These are phyloP conservation scores for Acrocyrtus sp. DNA, from an alignment of 2,888 invertebrate genomes.

Conservation along the genomic window DNA sequence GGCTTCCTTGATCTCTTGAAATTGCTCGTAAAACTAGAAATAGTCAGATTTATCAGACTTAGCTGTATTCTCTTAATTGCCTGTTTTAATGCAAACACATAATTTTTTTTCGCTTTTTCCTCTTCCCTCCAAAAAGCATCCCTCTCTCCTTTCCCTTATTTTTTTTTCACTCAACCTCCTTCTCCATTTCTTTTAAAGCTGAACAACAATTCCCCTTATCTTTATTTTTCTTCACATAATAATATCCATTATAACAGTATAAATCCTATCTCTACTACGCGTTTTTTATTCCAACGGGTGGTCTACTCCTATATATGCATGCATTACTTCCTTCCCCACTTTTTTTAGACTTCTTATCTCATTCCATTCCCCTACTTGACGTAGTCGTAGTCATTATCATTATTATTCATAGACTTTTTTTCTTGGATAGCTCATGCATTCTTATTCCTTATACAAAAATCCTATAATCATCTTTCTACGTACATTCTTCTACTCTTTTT, in stretches of 20 bases:
- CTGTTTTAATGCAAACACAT: constrained; percentile 1
- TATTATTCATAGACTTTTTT: constrained; percentile 49
- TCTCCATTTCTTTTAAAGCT: no score
- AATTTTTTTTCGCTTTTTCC: not conserved
- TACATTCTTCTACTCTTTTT: constrained; percentile 2
- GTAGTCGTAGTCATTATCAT: constrained; percentile 44
- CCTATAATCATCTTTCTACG: constrained; percentile 1
- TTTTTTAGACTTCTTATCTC: constrained; percentile 7
- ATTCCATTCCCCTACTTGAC: not conserved
- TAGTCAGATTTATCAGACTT: no score
- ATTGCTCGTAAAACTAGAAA: constrained; percentile 92
- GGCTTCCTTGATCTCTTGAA: constrained; percentile 97
- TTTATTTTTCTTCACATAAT: no score
- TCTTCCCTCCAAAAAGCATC: not conserved
- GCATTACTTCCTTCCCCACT: no score
- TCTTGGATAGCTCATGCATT: not conserved
- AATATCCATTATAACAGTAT: no score
- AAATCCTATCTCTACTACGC: no score
- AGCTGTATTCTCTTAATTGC: not conserved
- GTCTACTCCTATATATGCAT: no score
- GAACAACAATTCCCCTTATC: no score
- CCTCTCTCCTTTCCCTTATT: not conserved
- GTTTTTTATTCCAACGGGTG: no score
- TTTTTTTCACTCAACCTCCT: not conserved
- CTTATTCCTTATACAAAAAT: not conserved